Conservation (phyloP, 2,888 invertebrate species). For the Himalopsyche kuldschensis region DNA sequence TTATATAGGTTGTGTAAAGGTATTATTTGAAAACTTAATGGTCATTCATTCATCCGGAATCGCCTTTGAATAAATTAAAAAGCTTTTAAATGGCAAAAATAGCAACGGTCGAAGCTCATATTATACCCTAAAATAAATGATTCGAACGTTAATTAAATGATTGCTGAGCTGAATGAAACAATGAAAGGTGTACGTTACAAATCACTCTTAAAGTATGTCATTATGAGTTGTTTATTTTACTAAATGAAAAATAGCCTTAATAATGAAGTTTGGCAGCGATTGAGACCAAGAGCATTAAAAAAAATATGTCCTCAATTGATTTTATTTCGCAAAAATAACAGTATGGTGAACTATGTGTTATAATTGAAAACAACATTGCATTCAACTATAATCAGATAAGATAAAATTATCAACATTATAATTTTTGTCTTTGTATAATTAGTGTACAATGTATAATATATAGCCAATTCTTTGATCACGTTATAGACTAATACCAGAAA, state of each 20-base stretch:
- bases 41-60: background rate
- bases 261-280: too few relatives aligned
- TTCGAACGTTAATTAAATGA: background rate
- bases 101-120: background rate
- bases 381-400: too few relatives aligned
- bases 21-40: background rate
- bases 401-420: too few relatives aligned
- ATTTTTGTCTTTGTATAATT: too few relatives aligned
- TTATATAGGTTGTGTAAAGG: background rate
- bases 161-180: background rate
- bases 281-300: background rate
- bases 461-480: too few relatives aligned
- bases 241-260: background rate
- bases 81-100: background rate
- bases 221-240: background rate
- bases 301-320: background rate
- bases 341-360: too few relatives aligned
- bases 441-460: too few relatives aligned
- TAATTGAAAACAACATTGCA: too few relatives aligned
- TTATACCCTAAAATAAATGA: background rate
- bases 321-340: background rate
- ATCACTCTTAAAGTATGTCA: background rate
- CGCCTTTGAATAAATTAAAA: background rate
- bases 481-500: too few relatives aligned
- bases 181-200: background rate